Conservation (phyloP, 1,140 invertebrate genomes). For the Tetragonula clypearis region DNA sequence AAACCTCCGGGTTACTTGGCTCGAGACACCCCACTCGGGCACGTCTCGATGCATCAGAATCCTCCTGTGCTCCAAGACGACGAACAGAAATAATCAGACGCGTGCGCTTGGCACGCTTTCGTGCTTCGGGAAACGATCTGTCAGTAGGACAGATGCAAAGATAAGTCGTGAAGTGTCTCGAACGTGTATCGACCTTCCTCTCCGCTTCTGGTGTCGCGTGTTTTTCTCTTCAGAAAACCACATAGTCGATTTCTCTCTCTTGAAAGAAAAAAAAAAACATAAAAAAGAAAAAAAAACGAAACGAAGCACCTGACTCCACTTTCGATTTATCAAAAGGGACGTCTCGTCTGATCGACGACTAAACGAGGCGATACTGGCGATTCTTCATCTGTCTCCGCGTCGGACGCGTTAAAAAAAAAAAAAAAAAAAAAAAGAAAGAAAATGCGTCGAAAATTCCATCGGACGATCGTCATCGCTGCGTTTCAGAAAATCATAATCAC, state of each 20-base stretch:
- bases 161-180: slow-evolving; percentile 58
- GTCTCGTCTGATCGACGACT: neutral
- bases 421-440: neutral
- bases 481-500: slow-evolving; percentile 30
- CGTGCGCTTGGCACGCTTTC: slow-evolving; percentile 67
- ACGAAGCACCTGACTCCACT: slow-evolving; percentile 28
- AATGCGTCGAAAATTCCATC: slow-evolving; percentile 35
- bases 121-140: slow-evolving; percentile 63
- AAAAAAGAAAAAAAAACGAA: neutral
- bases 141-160: slow-evolving; percentile 72
- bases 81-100: slow-evolving; percentile 62
- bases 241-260: neutral
- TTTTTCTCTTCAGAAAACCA: neutral
- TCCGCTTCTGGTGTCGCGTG: neutral
- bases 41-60: slow-evolving; percentile 2
- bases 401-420: too few species aligned
- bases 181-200: slow-evolving; percentile 30
- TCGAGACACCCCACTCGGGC: neutral
- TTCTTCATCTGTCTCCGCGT: neutral
- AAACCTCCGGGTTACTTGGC: neutral
- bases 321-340: neutral
- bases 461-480: slow-evolving; percentile 3
- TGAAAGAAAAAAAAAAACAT: neutral
- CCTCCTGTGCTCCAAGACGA: slow-evolving; percentile 19
- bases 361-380: neutral